Evolutionary conservation across 2,888 invertebrate genomes (phyloP).

Genomic region (Prenolepis imparis): DNA sequence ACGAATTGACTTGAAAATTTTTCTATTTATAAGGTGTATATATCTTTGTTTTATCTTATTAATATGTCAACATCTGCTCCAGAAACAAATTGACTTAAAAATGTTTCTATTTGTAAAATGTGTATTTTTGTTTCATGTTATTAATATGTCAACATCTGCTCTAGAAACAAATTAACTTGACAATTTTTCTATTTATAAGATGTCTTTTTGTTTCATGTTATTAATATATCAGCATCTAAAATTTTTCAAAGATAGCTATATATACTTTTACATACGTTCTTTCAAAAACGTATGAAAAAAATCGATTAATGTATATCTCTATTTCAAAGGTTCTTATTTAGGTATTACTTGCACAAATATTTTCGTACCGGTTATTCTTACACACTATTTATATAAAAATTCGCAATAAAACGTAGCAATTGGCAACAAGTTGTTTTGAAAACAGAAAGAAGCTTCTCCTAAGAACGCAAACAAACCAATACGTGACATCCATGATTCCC

Average conservation of each 20-base stretch:
- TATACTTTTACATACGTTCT: background rate
- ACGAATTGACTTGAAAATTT: slow-evolving; percentile 12
- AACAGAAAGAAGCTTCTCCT: background rate
- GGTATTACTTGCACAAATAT: background rate
- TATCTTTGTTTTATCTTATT: slow-evolving; percentile 1
- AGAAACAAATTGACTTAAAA: background rate
- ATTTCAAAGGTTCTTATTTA: background rate
- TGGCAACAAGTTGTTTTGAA: slow-evolving; percentile 25
- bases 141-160: background rate
- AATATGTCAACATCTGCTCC: background rate
- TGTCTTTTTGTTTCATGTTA: background rate
- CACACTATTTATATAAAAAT: background rate
- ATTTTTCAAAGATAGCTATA: background rate
- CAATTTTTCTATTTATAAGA: slow-evolving; percentile 2
- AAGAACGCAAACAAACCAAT: slow-evolving; percentile 7
- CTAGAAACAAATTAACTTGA: background rate
- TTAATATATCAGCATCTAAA: background rate
- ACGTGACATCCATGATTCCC: background rate
- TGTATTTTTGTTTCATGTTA: background rate
- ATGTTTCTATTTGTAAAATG: background rate
- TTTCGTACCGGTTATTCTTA: background rate
- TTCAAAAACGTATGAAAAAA: background rate
- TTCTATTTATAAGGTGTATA: slow-evolving; percentile 3
- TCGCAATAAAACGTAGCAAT: background rate
- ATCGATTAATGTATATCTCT: background rate